phyloP scores from a whole-genome alignment of 2,797 vertebrate species.

The Notoglanidium macrostoma region DNA sequence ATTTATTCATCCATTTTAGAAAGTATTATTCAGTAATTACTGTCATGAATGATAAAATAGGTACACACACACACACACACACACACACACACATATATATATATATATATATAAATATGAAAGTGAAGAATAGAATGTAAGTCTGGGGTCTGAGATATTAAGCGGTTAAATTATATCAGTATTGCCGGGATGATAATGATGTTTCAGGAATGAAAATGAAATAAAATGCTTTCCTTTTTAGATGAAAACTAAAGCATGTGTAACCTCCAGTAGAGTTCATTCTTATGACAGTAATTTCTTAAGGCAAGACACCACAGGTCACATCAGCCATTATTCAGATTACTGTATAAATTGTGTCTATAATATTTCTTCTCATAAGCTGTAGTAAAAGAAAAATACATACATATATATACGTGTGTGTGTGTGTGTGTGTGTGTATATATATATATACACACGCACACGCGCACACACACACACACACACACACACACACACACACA shows the following conservation, averaged over 20 bases:
- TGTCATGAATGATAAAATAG: not conserved
- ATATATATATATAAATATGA: not conserved
- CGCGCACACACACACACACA: no score
- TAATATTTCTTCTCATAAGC: not conserved
- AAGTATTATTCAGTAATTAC: not conserved
- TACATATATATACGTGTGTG: no score
- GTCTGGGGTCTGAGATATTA: not conserved
- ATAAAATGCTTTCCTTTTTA: not conserved
- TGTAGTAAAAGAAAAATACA: not conserved
- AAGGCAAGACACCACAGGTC: conserved; percentile 16
- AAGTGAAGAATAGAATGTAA: not conserved
- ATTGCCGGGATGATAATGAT: not conserved
- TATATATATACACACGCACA: no score
- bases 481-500: no score
- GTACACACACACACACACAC: no score
- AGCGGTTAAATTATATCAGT: not conserved
- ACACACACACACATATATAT: no score
- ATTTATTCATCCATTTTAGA: not conserved
- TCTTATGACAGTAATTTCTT: not conserved
- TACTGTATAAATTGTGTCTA: no score
- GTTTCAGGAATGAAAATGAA: not conserved
- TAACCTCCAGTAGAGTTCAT: not conserved
- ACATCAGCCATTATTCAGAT: not conserved
- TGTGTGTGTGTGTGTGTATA: no score
- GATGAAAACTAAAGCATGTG: not conserved